Conservation (phyloP, 1,140 invertebrate genomes). For the Chrysomallon squamiferum region DNA sequence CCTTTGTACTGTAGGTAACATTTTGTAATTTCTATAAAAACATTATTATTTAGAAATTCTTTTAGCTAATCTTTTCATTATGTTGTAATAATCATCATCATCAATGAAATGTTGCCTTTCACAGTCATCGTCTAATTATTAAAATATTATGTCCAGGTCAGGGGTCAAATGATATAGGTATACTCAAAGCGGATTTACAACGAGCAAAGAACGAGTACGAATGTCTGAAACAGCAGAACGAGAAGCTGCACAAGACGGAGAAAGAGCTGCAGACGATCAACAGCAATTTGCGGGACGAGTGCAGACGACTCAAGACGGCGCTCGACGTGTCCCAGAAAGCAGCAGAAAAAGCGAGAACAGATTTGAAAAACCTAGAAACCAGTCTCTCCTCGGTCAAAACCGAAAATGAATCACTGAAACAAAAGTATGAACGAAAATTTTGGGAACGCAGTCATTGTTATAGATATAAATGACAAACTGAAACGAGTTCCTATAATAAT, state of each 20-base stretch:
- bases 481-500: too few relatives aligned
- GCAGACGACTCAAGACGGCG: slow-evolving; percentile 46
- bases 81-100: too few relatives aligned
- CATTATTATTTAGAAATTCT: too few relatives aligned
- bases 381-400: slow-evolving; percentile 35
- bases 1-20: too few relatives aligned
- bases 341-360: slow-evolving; percentile 45
- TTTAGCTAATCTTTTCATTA: too few relatives aligned
- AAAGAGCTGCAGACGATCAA: slow-evolving; percentile 47
- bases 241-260: slow-evolving; percentile 41
- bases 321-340: slow-evolving; percentile 48
- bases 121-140: too few relatives aligned
- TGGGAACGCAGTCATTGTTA: too few relatives aligned
- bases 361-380: slow-evolving; percentile 42
- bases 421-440: slow-evolving; percentile 48
- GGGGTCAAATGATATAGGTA: slow-evolving; percentile 49
- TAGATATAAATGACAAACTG: too few relatives aligned
- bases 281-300: slow-evolving; percentile 47
- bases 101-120: too few relatives aligned
- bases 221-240: slow-evolving; percentile 34
- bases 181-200: slow-evolving; percentile 44
- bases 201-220: slow-evolving; percentile 46
- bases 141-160: too few relatives aligned
- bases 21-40: too few relatives aligned
- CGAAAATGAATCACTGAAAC: slow-evolving; percentile 49